A percentile compares a stretch with the other conserved stretches of the same genome.
Evolutionary conservation across 2,113 vertebrate genomes (phyloP).

Genomic region (Chascanopsetta lugubris): DNA sequence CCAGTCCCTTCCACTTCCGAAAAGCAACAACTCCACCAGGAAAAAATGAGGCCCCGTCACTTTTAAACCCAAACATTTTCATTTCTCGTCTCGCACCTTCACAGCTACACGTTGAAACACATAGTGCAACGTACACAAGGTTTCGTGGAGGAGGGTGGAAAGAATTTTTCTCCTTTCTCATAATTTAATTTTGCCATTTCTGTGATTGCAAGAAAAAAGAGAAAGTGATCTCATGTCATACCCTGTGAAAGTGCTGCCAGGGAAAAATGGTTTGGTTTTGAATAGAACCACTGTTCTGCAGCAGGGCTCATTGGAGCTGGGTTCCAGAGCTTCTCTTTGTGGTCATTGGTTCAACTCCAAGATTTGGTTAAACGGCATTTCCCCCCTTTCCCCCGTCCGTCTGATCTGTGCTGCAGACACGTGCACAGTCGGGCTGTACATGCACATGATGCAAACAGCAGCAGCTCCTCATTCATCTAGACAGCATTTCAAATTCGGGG

Average conservation of each 20-base stretch:
- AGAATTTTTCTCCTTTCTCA: conserved; percentile 35
- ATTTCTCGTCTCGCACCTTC: conserved; percentile 3
- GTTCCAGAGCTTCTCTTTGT: conserved; percentile 71
- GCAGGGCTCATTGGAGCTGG: conserved; percentile 52
- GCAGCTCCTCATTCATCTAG: conserved; percentile 19
- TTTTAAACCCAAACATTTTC: conserved; percentile 18
- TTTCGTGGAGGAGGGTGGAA: conserved; percentile 25
- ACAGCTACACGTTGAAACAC: neutral
- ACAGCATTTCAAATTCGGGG: no score
- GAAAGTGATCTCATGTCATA: conserved; percentile 69
- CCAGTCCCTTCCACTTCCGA: conserved; percentile 47
- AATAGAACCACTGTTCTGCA: conserved; percentile 78
- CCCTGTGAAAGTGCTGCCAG: conserved; percentile 60
- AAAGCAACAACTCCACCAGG: conserved; percentile 34
- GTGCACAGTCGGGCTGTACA: conserved; percentile 25
- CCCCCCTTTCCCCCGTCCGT: conserved; percentile 39
- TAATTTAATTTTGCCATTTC: conserved; percentile 33
- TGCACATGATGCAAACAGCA: conserved; percentile 50
- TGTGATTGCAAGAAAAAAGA: conserved; percentile 40
- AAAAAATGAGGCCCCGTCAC: conserved; percentile 44
- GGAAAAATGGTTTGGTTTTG: conserved; percentile 74
- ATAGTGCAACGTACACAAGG: neutral
- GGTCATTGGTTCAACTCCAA: conserved; percentile 75
- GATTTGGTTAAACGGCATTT: conserved; percentile 58
- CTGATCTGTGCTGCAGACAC: conserved; percentile 60